Evolutionary conservation across 2,888 invertebrate species (phyloP).

Genomic region (Didymodactylos carnosus): DNA sequence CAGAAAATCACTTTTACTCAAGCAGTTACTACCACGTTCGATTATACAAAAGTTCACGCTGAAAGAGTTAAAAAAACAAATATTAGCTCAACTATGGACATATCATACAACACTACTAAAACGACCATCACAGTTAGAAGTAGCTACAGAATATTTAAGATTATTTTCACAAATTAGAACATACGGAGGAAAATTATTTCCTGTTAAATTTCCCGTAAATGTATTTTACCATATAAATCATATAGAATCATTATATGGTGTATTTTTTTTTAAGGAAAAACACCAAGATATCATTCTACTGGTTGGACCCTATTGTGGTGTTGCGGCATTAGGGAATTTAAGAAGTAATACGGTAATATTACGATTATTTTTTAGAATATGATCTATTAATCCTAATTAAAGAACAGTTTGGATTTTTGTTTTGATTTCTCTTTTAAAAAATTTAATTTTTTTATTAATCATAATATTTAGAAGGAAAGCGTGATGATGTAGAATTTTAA

Average conservation of each 20-base stretch:
- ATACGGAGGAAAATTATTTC: not conserved
- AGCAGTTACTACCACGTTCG: not conserved
- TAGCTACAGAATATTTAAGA: not conserved
- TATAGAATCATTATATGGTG: not conserved
- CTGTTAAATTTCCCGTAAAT: not conserved
- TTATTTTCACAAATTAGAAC: not conserved
- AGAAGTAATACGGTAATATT: no score
- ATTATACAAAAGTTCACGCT: not conserved
- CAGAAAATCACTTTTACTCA: not conserved
- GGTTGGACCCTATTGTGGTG: not conserved
- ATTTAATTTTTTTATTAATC: no score
- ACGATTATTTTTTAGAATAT: no score
- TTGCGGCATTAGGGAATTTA: no score
- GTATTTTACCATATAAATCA: not conserved
- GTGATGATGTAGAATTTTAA: no score
- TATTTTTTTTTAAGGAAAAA: not conserved
- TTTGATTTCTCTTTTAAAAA: no score
- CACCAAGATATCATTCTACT: not conserved
- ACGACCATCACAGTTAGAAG: not conserved
- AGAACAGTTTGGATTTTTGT: no score
- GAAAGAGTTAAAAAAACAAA: not conserved
- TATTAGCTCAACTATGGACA: not conserved
- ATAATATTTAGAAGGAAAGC: no score
- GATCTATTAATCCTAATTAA: no score
- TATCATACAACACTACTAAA: no score